Evolutionary conservation across 2,113 vertebrate genomes (phyloP).

Genomic region (Ictalurus furcatus): DNA sequence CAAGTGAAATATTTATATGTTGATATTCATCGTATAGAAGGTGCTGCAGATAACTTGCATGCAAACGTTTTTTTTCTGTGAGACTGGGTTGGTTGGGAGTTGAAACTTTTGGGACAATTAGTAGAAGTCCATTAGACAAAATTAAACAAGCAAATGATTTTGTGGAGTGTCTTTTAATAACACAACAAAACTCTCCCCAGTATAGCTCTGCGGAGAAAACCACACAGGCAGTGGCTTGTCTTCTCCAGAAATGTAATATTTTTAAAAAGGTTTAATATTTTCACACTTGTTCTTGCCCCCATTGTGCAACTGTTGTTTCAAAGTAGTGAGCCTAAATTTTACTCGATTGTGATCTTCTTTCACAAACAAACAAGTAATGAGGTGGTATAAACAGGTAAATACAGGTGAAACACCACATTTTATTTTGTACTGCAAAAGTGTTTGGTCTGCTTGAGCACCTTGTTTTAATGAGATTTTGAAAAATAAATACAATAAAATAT

Average conservation of each 20-base stretch:
- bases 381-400: conserved; percentile 10
- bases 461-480: conserved; percentile 66
- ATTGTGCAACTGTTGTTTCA: background rate
- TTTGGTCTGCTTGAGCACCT: conserved; percentile 67
- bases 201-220: background rate
- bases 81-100: no score
- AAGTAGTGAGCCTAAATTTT: background rate
- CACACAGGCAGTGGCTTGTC: background rate
- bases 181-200: background rate
- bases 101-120: no score
- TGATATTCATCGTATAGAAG: no score
- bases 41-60: no score
- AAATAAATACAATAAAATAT: conserved; percentile 83
- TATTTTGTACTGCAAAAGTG: conserved; percentile 60
- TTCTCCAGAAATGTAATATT: background rate
- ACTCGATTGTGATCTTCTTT: background rate
- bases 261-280: background rate
- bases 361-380: background rate
- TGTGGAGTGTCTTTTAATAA: background rate
- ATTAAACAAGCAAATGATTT: background rate
- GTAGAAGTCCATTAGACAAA: background rate
- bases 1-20: no score
- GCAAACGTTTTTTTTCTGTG: no score
- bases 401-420: conserved; percentile 27
- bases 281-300: background rate